Evolutionary conservation across 2,113 vertebrate species (phyloP).

Genomic region (Aptenodytes forsteri): DNA sequence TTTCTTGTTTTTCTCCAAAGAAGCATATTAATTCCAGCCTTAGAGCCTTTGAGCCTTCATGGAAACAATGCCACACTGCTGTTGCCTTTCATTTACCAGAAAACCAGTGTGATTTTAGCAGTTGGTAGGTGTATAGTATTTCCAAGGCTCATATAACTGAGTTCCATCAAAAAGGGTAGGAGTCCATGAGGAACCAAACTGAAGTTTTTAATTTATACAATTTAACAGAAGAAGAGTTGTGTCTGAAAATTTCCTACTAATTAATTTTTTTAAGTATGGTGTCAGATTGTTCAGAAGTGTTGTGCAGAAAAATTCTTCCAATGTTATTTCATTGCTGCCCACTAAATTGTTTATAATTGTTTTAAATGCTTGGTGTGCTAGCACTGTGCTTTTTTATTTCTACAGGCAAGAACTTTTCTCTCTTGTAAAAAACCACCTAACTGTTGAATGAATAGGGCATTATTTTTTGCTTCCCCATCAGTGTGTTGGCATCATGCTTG

Average conservation of each 20-base stretch:
- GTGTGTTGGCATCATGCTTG: neutral
- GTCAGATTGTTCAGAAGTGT: neutral
- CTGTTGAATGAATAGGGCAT: neutral
- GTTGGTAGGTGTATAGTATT: neutral
- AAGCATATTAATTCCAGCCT: neutral
- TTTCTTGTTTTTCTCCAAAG: neutral
- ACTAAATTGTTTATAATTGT: neutral
- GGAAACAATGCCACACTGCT: neutral
- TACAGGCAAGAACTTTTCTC: neutral
- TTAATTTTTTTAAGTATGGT: neutral
- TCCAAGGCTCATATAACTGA: neutral
- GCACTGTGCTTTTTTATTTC: neutral
- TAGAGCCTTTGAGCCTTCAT: neutral
- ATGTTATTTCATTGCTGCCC: neutral
- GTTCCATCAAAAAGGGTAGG: neutral
- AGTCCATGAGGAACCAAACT: neutral
- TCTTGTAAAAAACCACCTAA: fast-evolving
- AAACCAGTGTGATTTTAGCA: neutral
- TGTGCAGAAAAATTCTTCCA: neutral
- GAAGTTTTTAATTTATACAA: neutral
- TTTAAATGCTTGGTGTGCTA: neutral
- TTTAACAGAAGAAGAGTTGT: neutral
- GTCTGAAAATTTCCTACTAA: neutral
- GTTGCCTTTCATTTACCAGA: slow-evolving; percentile 17
- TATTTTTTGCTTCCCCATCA: neutral